Base-by-base conservation (phyloP, 2,797 vertebrate genomes). In the Cirrhinus molitorella region DNA sequence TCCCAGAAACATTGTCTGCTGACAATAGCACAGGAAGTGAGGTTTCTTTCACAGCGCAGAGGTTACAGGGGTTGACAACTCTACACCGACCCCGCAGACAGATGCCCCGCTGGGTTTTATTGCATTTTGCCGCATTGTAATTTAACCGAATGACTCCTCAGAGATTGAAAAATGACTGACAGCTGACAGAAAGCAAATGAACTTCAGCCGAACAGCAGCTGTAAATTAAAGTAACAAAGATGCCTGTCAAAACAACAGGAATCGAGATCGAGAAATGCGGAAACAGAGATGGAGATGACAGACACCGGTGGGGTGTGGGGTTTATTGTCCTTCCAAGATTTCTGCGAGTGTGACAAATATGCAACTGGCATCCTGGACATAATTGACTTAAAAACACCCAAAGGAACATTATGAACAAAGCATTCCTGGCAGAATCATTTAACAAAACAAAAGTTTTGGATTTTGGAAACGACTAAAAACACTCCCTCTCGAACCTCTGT, bases 81-180 rank as follows among this genome's bases (percentile, higher is more conserved):
- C 49, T 17, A 28, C 53, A 25, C 13, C 11, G 8, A 76, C 61
- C 55, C 63, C 1, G 8, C 16, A 74, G 68, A 51, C 55, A 34
- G 70, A 43, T 55, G 37, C 37, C 19, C 28, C 12, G 2, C 55
- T 73, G 68, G 16, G 13, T 68, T 68, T 47, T 31, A 55, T n/a
- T 66, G 40, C 28, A 1, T 83, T 81, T 55, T 51, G 11, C 31
- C 17, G 43, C 59, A 76, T 76, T 83, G 28, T 77, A 77, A 70
- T 77, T 83, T 55, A 67, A 67, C n/a, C 0, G 45, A 81, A 72
- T 73, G 61, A 31, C 74, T 67, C 47, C 61, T 49, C 77, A 68
- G 51, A 71, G 63, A 66, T 85, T 75, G 23, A 68, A 59, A 85
- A 71, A 80, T 86, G 80, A 88, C 73, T 76, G 85, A 74, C 87